These are phyloP conservation scores for Gallinago jamesoni DNA, from an alignment of 2,113 vertebrate species.

Conservation along the genomic window DNA sequence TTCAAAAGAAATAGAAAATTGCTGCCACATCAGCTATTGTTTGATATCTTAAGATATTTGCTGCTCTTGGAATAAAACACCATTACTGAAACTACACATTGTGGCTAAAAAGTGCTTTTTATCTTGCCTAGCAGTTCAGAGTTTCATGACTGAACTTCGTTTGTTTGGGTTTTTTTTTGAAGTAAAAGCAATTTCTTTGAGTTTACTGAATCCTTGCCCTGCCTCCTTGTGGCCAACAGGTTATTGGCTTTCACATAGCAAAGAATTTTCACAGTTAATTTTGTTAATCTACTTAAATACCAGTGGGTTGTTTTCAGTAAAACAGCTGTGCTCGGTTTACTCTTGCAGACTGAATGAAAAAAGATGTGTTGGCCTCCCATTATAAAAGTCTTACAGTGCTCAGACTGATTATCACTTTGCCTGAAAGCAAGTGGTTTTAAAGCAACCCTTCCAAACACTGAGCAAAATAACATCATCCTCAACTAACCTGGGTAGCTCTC, in stretches of 20 bases:
- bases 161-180: neutral
- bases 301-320: conserved; percentile 49
- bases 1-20: conserved; percentile 54
- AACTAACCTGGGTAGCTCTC: neutral
- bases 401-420: conserved; percentile 28
- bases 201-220: conserved; percentile 46
- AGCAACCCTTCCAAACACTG: neutral
- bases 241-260: conserved; percentile 36
- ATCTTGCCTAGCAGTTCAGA: conserved; percentile 9
- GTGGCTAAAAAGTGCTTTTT: conserved; percentile 38
- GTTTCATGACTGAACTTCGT: neutral
- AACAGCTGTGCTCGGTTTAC: conserved; percentile 45
- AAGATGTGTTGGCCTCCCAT: conserved; percentile 33
- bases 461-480: neutral
- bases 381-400: neutral
- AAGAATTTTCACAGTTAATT: conserved; percentile 68
- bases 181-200: neutral
- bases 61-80: conserved; percentile 37
- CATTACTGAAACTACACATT: conserved; percentile 31
- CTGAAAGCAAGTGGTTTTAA: conserved; percentile 52
- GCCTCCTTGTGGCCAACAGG: conserved; percentile 63
- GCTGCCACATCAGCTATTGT: conserved; percentile 36
- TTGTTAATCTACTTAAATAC: conserved; percentile 59
- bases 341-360: conserved; percentile 52
- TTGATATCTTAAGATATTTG: conserved; percentile 38